phyloP scores from a whole-genome alignment of 2,797 vertebrate species.

The Garrulus glandarius region DNA sequence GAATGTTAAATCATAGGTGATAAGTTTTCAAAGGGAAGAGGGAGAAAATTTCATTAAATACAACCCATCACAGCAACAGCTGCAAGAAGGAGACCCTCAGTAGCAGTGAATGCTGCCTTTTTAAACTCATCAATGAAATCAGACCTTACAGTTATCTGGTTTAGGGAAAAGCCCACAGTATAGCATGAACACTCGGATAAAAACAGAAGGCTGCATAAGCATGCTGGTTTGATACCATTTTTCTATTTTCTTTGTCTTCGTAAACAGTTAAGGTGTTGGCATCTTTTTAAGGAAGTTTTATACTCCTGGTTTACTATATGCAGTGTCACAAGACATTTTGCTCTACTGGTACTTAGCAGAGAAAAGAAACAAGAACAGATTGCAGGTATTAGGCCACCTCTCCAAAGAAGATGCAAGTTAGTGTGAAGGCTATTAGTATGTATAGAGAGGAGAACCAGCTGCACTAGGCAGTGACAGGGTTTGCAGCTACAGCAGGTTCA shows the following conservation, averaged over 20 bases:
- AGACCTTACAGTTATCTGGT: constrained; percentile 48
- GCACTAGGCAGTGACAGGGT: neutral
- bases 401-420: neutral
- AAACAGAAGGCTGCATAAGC: constrained; percentile 16
- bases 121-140: constrained; percentile 55
- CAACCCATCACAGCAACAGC: constrained; percentile 60
- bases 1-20: constrained; percentile 30
- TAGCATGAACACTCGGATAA: constrained; percentile 2
- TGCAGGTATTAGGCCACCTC: neutral
- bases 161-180: constrained; percentile 14
- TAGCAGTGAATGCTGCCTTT: constrained; percentile 65
- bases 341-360: neutral
- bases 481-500: neutral
- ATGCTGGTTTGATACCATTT: neutral
- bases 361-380: neutral
- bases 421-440: neutral
- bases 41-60: constrained; percentile 31
- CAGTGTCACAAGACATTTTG: neutral
- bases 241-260: neutral
- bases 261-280: neutral
- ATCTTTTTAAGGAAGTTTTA: neutral
- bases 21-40: constrained; percentile 15
- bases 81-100: constrained; percentile 63
- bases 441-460: neutral
- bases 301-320: neutral